Percentiles rank a stretch among this genome's conserved stretches.
phyloP scores from a whole-genome alignment of 1,140 invertebrate genomes.

The Colletes latitarsis region DNA sequence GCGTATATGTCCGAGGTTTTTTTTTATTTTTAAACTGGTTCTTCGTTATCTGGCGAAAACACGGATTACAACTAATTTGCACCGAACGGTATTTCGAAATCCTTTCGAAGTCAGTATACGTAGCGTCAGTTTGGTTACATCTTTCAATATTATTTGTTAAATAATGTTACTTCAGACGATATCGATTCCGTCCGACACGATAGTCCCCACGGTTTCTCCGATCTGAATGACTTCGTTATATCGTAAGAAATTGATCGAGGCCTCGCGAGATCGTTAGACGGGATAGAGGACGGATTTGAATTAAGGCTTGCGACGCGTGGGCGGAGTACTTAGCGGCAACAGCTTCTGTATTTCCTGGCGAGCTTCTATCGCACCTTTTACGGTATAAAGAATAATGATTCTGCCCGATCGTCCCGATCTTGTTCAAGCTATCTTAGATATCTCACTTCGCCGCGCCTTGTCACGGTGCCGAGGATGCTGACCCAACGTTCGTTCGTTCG shows the following conservation, averaged over 20 bases:
- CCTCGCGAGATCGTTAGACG: slow-evolving; percentile 16
- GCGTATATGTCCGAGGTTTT: too few species aligned
- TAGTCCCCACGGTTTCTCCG: background rate
- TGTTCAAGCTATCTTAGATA: slow-evolving; percentile 62
- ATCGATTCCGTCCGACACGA: background rate
- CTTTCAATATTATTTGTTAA: too few species aligned
- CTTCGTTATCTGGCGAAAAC: too few species aligned
- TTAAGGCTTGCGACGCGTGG: slow-evolving; percentile 42
- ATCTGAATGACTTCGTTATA: slow-evolving; percentile 1
- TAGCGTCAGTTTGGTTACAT: too few species aligned
- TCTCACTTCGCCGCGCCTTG: slow-evolving; percentile 61
- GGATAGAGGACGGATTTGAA: slow-evolving; percentile 36
- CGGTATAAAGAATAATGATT: slow-evolving; percentile 51
- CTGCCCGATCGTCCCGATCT: slow-evolving; percentile 56
- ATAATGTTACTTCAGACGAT: too few species aligned
- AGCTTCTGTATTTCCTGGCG: slow-evolving; percentile 55
- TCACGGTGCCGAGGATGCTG: slow-evolving; percentile 14
- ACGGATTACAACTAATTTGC: too few species aligned
- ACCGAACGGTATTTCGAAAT: too few species aligned
- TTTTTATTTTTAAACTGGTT: too few species aligned
- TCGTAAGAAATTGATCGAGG: slow-evolving; percentile 2
- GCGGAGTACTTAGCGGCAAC: slow-evolving; percentile 50
- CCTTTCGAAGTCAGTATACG: too few species aligned
- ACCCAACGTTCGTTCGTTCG: slow-evolving; percentile 21
- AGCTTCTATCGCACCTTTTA: slow-evolving; percentile 58